Conservation (phyloP, 2,797 vertebrate genomes). For the Pygocentrus nattereri region DNA sequence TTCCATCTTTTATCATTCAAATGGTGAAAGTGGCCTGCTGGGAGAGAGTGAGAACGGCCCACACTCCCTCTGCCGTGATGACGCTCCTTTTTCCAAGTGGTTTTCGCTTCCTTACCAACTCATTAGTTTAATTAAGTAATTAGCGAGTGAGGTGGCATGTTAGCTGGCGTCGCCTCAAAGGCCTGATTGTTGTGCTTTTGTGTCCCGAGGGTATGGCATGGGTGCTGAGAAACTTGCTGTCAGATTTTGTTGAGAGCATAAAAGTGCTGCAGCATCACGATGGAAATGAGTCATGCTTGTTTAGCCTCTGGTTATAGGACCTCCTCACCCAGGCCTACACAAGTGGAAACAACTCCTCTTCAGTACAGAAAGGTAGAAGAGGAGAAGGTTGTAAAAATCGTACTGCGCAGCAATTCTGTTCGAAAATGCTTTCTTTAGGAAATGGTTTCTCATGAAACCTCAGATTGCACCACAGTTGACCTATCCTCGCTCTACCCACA, state of each 20-base stretch:
- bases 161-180: constrained; percentile 63
- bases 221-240: constrained; percentile 30
- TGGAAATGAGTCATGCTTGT: constrained; percentile 9
- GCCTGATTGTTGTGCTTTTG: constrained; percentile 36
- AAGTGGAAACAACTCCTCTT: neutral
- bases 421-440: neutral
- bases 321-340: neutral
- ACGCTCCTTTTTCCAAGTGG: constrained; percentile 52
- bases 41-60: constrained; percentile 25
- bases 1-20: constrained; percentile 43
- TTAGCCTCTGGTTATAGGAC: neutral
- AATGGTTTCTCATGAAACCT: neutral
- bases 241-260: constrained; percentile 32
- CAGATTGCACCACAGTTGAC: neutral
- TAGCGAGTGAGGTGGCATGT: constrained; percentile 66
- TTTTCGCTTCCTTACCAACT: constrained; percentile 63
- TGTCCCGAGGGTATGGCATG: constrained; percentile 38
- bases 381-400: neutral
- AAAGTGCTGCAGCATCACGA: constrained; percentile 1
- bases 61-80: constrained; percentile 39
- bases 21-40: constrained; percentile 43
- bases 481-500: neutral
- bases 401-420: neutral
- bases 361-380: neutral
- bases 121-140: constrained; percentile 74